Percentiles rank a stretch among this genome's conserved stretches.
Evolutionary conservation across 2,797 vertebrate species (phyloP).

Genomic region (Taenioides sp.): DNA sequence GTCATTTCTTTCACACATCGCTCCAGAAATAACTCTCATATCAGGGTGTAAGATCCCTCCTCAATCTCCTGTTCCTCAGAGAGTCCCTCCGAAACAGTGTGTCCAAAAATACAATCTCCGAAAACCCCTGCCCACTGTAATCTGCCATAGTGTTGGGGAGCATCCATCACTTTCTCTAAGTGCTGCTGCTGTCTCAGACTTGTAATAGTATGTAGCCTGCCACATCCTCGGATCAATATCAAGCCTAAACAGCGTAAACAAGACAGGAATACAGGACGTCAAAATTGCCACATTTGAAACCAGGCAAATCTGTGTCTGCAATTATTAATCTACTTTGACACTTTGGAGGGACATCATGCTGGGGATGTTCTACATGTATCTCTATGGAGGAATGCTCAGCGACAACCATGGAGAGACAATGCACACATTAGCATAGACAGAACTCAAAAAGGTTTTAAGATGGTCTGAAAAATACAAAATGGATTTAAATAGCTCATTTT

Average conservation of each 20-base stretch:
- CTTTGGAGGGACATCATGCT: too few relatives aligned
- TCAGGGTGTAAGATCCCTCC: constrained; percentile 30
- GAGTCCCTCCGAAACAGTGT: constrained; percentile 17
- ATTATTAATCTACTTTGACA: too few relatives aligned
- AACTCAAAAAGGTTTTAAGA: too few relatives aligned
- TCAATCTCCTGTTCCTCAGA: constrained; percentile 37
- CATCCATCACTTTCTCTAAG: constrained; percentile 12
- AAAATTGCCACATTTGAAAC: too few relatives aligned
- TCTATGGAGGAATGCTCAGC: too few relatives aligned
- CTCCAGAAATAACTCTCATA: constrained; percentile 35
- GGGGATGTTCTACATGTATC: too few relatives aligned
- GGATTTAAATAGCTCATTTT: too few relatives aligned
- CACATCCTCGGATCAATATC: background rate
- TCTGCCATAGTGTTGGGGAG: constrained; percentile 14
- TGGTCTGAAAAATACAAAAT: too few relatives aligned
- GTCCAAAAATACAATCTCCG: constrained; percentile 28
- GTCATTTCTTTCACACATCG: constrained; percentile 31
- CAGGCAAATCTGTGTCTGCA: too few relatives aligned
- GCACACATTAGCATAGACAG: too few relatives aligned
- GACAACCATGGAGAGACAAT: too few relatives aligned
- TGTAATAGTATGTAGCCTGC: background rate
- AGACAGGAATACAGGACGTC: too few relatives aligned
- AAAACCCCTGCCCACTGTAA: constrained; percentile 22
- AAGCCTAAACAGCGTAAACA: background rate
- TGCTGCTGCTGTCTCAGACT: background rate